These are phyloP conservation scores for Chionoecetes opilio DNA, from an alignment of 1,140 invertebrate genomes.

Conservation along the genomic window DNA sequence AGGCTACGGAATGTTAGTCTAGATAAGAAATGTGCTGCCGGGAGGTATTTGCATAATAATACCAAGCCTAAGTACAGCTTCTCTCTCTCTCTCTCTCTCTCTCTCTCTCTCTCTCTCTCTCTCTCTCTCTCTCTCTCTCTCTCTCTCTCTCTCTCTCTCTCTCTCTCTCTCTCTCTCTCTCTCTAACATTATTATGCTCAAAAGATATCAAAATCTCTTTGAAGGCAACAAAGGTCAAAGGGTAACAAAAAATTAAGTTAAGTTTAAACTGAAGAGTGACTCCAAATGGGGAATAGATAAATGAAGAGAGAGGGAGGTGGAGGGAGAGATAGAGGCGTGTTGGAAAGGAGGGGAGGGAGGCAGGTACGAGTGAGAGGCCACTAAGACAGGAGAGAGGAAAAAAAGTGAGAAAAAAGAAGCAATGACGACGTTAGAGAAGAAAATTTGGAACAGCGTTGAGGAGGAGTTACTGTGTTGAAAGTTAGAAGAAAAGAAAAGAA, in stretches of 20 bases:
- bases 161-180: neutral
- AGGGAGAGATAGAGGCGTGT: neutral
- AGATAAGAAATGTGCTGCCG: neutral
- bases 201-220: too few species aligned
- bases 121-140: neutral
- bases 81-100: constrained; percentile 14
- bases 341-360: neutral
- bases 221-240: too few species aligned
- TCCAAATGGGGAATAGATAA: neutral
- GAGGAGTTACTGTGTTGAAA: neutral
- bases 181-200: too few species aligned
- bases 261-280: too few species aligned
- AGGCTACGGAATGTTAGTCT: neutral
- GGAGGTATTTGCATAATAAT: neutral
- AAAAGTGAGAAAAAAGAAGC: neutral
- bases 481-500: neutral
- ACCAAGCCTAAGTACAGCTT: neutral
- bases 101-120: constrained; percentile 7
- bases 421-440: neutral
- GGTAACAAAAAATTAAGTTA: too few species aligned
- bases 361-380: neutral
- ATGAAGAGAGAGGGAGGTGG: neutral
- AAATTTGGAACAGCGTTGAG: neutral
- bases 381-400: neutral
- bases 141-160: constrained; percentile 13